Evolutionary conservation across 2,113 vertebrate genomes (phyloP).

Genomic region (Oryzias celebensis): DNA sequence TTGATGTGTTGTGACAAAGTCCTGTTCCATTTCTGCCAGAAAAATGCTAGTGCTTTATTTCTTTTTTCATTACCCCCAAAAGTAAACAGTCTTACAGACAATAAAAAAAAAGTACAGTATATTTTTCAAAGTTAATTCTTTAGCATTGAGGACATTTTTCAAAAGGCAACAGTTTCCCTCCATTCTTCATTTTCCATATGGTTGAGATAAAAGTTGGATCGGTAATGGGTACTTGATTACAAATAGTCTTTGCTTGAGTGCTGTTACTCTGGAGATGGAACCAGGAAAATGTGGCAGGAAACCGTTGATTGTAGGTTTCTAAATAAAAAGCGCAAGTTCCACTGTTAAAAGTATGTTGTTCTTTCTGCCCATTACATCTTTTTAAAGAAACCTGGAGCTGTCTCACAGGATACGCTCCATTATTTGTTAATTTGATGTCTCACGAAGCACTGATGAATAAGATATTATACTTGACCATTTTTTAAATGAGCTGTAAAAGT

Average conservation of each 20-base stretch:
- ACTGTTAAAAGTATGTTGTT: constrained; percentile 65
- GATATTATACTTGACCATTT: no score
- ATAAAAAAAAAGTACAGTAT: constrained; percentile 73
- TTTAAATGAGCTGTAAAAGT: no score
- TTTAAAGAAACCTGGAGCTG: constrained; percentile 54
- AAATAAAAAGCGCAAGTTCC: constrained; percentile 72
- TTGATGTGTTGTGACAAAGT: constrained; percentile 74
- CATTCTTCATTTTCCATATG: constrained; percentile 32
- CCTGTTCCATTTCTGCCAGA: constrained; percentile 38
- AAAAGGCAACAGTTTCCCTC: constrained; percentile 23
- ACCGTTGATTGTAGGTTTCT: constrained; percentile 70
- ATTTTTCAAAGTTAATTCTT: constrained; percentile 12
- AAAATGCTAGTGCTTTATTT: background rate
- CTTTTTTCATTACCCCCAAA: constrained; percentile 48
- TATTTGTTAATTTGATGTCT: constrained; percentile 51
- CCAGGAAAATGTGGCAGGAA: constrained; percentile 71
- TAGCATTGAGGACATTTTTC: constrained; percentile 38
- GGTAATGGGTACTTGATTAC: constrained; percentile 72
- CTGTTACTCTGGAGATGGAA: constrained; percentile 65
- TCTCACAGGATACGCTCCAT: constrained; percentile 33
- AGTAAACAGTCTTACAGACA: constrained; percentile 62
- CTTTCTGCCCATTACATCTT: constrained; percentile 62
- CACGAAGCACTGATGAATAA: constrained; percentile 8
- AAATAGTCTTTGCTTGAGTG: constrained; percentile 71
- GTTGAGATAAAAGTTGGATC: constrained; percentile 51